These are phyloP conservation scores for Caerostris darwini DNA, from an alignment of 1,140 invertebrate species.

Conservation along the genomic window DNA sequence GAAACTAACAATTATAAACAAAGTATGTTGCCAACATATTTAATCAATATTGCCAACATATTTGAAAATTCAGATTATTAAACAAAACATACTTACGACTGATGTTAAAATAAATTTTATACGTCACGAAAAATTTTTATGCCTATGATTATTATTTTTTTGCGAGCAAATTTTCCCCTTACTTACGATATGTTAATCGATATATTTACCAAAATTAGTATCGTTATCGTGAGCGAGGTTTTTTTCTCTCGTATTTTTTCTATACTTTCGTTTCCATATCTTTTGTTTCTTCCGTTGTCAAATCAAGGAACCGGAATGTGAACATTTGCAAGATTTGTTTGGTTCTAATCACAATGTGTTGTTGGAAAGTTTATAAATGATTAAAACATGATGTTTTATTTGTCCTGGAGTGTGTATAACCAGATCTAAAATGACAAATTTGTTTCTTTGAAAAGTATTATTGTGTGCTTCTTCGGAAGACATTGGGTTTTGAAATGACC, in stretches of 20 bases:
- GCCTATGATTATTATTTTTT: not conserved
- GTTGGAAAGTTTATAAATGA: not conserved
- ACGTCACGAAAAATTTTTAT: not conserved
- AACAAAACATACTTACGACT: not conserved
- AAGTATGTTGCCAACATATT: not conserved
- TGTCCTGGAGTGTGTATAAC: too few relatives aligned
- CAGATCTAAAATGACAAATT: not conserved
- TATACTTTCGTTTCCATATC: not conserved
- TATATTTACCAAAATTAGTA: not conserved
- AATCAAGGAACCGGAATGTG: not conserved
- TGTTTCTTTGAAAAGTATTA: not conserved
- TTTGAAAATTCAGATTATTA: not conserved
- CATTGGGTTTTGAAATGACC: not conserved
- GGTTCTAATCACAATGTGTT: not conserved
- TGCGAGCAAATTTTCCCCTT: not conserved
- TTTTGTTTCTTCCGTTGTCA: slow-evolving; percentile 27
- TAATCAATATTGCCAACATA: not conserved
- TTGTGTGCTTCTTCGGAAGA: not conserved
- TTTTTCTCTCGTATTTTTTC: not conserved
- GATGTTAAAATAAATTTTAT: not conserved
- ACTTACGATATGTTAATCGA: not conserved
- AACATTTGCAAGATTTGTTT: not conserved
- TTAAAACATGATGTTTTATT: not conserved
- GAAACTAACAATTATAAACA: slow-evolving; percentile 13
- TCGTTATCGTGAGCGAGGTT: not conserved